A percentile compares a stretch with the other conserved stretches of the same genome.
These are phyloP conservation scores for Helostoma temminkii DNA, from an alignment of 2,797 vertebrate genomes.

Conservation along the genomic window DNA sequence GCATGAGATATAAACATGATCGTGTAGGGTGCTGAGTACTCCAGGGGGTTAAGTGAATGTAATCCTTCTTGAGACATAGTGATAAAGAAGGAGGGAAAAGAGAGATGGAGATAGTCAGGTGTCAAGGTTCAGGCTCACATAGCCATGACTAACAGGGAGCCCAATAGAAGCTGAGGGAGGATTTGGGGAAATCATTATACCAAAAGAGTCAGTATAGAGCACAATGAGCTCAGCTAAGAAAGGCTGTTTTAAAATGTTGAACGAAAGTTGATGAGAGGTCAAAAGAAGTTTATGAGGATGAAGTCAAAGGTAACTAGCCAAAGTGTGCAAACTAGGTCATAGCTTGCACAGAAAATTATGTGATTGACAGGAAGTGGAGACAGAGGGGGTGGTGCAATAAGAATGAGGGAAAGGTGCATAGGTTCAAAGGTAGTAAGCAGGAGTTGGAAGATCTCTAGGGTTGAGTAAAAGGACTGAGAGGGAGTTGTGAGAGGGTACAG, in stretches of 20 bases:
- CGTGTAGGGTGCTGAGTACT: constrained; percentile 44
- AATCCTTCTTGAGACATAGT: constrained; percentile 50
- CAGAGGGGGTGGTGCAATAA: constrained; percentile 12
- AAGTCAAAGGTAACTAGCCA: constrained; percentile 21
- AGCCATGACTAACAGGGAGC: constrained; percentile 43
- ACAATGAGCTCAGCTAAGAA: constrained; percentile 1
- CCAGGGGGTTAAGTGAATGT: constrained; percentile 65
- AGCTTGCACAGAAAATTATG: constrained; percentile 22
- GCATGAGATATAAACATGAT: constrained; percentile 64
- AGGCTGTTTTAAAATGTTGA: constrained; percentile 37
- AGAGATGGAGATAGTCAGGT: constrained; percentile 46
- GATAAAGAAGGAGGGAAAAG: constrained; percentile 30
- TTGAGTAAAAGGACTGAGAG: constrained; percentile 47
- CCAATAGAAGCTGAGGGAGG: constrained; percentile 28
- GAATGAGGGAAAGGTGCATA: constrained; percentile 60
- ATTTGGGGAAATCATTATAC: constrained; percentile 9
- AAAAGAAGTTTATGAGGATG: constrained; percentile 22
- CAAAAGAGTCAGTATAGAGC: constrained; percentile 1
- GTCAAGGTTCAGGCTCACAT: constrained; percentile 52
- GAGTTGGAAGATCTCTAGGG: constrained; percentile 58
- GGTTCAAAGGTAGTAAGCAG: constrained; percentile 55
- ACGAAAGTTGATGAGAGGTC: constrained; percentile 41
- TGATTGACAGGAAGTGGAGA: constrained; percentile 60
- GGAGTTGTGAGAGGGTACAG: constrained; percentile 49
- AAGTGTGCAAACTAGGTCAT: constrained; percentile 33